phyloP scores from a whole-genome alignment of 2,888 invertebrate species.

The Galerucella calmariensis region DNA sequence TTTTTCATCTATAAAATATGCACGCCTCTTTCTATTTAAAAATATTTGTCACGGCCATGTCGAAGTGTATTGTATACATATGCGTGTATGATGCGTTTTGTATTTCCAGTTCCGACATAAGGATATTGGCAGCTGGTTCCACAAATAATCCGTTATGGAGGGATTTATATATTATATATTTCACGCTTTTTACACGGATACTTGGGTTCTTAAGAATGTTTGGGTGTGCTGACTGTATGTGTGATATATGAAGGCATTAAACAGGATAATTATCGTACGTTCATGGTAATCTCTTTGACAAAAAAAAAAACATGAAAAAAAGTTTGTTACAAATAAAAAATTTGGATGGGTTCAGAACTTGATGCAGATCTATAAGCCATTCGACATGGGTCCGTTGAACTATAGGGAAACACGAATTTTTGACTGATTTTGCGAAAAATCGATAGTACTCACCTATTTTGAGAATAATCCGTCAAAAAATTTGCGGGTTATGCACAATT shows the following conservation, averaged over 20 bases:
- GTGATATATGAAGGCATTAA: background rate
- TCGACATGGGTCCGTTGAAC: no score
- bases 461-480: no score
- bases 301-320: no score
- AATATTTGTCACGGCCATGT: conserved; percentile 54
- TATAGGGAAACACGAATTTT: no score
- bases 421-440: no score
- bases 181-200: conserved; percentile 33
- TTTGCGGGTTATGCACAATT: no score
- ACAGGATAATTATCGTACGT: background rate
- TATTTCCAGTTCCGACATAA: conserved; percentile 45
- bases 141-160: conserved; percentile 50
- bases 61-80: conserved; percentile 43
- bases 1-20: conserved; percentile 52
- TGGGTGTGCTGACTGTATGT: conserved; percentile 14
- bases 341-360: no score
- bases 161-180: conserved; percentile 32
- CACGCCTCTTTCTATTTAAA: conserved; percentile 54
- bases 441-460: no score
- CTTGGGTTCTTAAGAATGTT: conserved; percentile 25
- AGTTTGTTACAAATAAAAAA: no score
- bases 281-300: background rate
- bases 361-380: no score
- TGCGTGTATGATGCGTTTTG: conserved; percentile 41
- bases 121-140: conserved; percentile 47